phyloP scores from a whole-genome alignment of 1,140 invertebrate genomes.

The Phthorimaea operculella region DNA sequence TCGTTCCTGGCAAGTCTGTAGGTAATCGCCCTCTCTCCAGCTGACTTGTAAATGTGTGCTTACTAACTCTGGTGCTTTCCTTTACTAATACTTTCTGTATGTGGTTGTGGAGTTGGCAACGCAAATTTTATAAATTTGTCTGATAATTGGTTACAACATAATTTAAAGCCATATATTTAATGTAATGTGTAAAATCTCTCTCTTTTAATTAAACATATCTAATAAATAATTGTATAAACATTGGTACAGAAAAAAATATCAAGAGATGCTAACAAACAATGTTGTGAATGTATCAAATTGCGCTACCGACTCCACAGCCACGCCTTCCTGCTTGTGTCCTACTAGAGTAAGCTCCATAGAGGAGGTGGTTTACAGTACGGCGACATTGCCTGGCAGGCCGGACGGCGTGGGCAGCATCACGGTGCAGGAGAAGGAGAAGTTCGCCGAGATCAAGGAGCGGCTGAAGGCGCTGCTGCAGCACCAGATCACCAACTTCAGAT shows the following conservation, averaged over 20 bases:
- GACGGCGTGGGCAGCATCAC: constrained; percentile 98
- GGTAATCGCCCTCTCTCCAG: constrained; percentile 7
- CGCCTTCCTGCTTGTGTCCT: constrained; percentile 55
- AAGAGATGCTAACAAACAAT: no score
- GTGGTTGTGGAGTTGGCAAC: constrained; percentile 37
- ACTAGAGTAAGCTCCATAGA: constrained; percentile 57
- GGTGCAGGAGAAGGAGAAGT: constrained; percentile 97
- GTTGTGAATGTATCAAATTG: neutral
- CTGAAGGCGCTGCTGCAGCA: constrained; percentile 93
- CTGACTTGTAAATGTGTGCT: constrained; percentile 28
- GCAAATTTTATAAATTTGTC: neutral
- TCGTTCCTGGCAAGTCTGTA: no score
- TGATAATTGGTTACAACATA: no score
- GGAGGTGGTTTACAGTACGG: constrained; percentile 62
- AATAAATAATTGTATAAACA: no score
- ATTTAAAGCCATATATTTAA: no score
- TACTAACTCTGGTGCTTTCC: constrained; percentile 37
- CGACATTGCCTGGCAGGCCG: constrained; percentile 78
- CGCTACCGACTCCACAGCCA: constrained; percentile 34
- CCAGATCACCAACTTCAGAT: constrained; percentile 99
- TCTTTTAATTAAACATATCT: no score
- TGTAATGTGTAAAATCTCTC: no score
- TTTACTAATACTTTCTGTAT: constrained; percentile 45
- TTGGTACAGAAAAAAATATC: no score
- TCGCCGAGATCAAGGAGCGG: constrained; percentile 96